Percentiles rank a stretch among this genome's conserved stretches.
phyloP scores from a whole-genome alignment of 2,113 vertebrate species.

The Cettia cetti region DNA sequence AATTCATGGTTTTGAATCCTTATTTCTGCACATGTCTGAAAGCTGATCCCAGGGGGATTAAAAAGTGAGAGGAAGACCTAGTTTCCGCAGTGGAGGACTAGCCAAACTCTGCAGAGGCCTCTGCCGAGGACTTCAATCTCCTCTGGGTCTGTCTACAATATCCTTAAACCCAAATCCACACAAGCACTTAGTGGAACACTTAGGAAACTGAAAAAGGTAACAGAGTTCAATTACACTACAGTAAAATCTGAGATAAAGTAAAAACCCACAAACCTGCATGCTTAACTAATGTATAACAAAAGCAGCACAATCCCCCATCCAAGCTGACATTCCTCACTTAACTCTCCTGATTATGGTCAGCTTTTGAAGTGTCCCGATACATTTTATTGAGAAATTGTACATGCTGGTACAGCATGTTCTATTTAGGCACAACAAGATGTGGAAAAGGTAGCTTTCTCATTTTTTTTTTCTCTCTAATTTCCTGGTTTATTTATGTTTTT shows the following conservation, averaged over 20 bases:
- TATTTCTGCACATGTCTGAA: neutral
- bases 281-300: conserved; percentile 39
- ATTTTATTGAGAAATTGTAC: neutral
- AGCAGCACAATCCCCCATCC: neutral
- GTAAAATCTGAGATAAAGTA: conserved; percentile 41
- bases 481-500: conserved; percentile 45
- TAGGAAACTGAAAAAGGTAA: neutral
- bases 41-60: neutral
- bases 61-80: neutral
- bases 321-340: conserved; percentile 39
- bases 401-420: neutral
- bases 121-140: neutral
- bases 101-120: neutral
- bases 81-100: neutral
- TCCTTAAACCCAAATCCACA: conserved; percentile 14
- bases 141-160: neutral
- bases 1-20: neutral
- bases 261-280: neutral
- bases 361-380: neutral
- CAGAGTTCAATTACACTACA: neutral
- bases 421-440: neutral
- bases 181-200: neutral
- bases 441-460: neutral
- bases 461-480: neutral
- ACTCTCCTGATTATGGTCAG: conserved; percentile 21